These are phyloP conservation scores for Dallia pectoralis DNA, from an alignment of 2,797 vertebrate species.

Conservation along the genomic window DNA sequence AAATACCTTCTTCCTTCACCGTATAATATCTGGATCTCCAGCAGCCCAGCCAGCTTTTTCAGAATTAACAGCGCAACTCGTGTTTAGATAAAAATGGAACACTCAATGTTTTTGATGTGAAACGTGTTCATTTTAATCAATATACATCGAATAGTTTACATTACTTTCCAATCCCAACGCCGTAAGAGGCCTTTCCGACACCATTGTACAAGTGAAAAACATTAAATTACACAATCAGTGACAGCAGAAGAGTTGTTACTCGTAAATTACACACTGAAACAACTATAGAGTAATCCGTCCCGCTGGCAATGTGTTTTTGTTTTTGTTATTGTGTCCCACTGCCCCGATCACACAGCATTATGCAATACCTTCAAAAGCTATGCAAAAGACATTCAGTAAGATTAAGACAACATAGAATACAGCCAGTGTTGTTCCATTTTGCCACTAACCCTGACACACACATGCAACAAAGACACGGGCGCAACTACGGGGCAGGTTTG, in stretches of 20 bases:
- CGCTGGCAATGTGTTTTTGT: constrained; percentile 28
- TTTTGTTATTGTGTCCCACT: constrained; percentile 41
- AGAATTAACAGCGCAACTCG: no score
- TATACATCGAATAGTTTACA: not conserved
- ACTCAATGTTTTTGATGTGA: constrained; percentile 43
- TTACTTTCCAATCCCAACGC: not conserved
- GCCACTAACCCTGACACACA: no score
- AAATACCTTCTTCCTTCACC: no score
- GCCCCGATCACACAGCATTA: constrained; percentile 55
- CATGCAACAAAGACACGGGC: no score
- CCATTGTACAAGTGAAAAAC: constrained; percentile 65
- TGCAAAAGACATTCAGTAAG: constrained; percentile 68
- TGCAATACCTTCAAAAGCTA: constrained; percentile 63
- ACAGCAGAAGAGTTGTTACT: constrained; percentile 35
- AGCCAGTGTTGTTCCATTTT: not conserved
- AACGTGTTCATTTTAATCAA: constrained; percentile 71
- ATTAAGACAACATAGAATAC: constrained; percentile 27
- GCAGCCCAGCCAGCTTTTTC: no score
- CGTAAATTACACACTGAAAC: constrained; percentile 46
- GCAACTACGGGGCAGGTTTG: no score
- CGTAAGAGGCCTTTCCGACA: no score
- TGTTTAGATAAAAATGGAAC: not conserved
- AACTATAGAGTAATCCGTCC: constrained; percentile 59
- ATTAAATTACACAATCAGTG: constrained; percentile 45
- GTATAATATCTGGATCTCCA: no score